Base-by-base conservation (phyloP, 2,113 vertebrate genomes). In the Malurus cyaneus region DNA sequence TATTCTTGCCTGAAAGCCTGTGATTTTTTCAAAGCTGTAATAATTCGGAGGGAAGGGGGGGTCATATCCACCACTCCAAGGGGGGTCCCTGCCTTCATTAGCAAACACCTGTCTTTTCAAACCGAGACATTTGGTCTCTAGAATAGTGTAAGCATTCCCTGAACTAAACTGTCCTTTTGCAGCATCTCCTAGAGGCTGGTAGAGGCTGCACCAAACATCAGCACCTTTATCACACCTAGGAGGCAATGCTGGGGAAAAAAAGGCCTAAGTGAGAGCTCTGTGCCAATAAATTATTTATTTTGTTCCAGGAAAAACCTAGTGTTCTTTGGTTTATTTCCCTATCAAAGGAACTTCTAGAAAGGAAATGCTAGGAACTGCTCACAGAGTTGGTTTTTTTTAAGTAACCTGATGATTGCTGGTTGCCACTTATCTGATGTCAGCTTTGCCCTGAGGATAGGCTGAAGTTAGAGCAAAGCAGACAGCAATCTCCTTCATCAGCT, bases 401-500 rank as follows among this genome's bases (percentile, higher is more conserved):
- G 49, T 62, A 81, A 71, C 36, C 25, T 71, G 52, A 12, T 25
- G 57, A 39, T 9, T 79, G 20, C n/a, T 25, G 50, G 2, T 72
- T 81, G 39, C 41, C 28, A 50, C 47, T 85, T 92, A 52, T 26
- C 19, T 81, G 46, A 53, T 46, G 11, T 32, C 32, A 62, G 2
- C 23, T 84, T 88, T 78, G 72, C 34, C 61, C 50, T 78, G 49
- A 74, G 70, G 42, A 65, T 25, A 67, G 57, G 11, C 47, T 85
- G 61, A 82, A 72, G 59, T 77, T 46, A 85, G n/a, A 87, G 46
- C 29, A 91, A 86, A 83, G 39, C 73, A 81, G 70, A 89, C 41
- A 57, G 29, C 65, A 74, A 49, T 34, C 46, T 93, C 31, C 50
- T 91, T 85, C 66, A 49, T 41, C 1, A 0, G 24, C 50, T 92